A percentile compares a stretch with the other conserved stretches of the same genome.
Evolutionary conservation across 2,888 invertebrate genomes (phyloP).

Genomic region (Cephus sareptanus): DNA sequence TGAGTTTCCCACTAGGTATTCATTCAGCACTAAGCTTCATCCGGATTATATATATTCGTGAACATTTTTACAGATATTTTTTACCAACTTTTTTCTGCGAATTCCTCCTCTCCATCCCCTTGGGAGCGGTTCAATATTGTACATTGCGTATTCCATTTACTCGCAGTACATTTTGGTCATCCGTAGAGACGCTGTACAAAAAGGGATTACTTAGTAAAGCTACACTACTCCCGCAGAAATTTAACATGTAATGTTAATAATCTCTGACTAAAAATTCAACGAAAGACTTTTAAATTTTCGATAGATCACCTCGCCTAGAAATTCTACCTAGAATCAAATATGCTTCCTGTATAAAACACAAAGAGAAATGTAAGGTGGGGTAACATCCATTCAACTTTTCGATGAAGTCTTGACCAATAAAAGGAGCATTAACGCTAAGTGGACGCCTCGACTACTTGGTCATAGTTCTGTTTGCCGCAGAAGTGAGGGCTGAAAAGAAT

Average conservation of each 20-base stretch:
- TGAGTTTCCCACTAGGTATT: slow-evolving; percentile 33
- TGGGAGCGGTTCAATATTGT: slow-evolving; percentile 45
- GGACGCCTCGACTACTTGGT: slow-evolving; percentile 55
- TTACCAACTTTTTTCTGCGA: slow-evolving; percentile 24
- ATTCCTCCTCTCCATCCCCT: slow-evolving; percentile 30
- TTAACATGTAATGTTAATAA: neutral
- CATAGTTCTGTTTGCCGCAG: slow-evolving; percentile 51
- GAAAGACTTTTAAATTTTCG: slow-evolving; percentile 9
- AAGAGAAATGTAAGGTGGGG: neutral
- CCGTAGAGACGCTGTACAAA: neutral
- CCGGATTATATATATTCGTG: slow-evolving; percentile 57
- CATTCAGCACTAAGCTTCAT: slow-evolving; percentile 57
- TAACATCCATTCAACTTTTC: slow-evolving; percentile 41
- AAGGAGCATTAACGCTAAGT: slow-evolving; percentile 60
- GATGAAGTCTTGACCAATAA: slow-evolving; percentile 59
- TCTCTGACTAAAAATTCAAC: slow-evolving; percentile 27
- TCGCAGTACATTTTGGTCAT: neutral
- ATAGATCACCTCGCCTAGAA: neutral
- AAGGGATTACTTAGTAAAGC: neutral
- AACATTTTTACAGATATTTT: slow-evolving; percentile 54
- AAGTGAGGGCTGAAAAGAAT: slow-evolving; percentile 42
- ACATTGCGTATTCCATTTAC: slow-evolving; percentile 7
- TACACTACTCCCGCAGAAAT: neutral
- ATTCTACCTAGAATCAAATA: neutral
- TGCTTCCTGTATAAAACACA: neutral